Percentiles rank a stretch among this genome's conserved stretches.
phyloP scores from a whole-genome alignment of 2,797 vertebrate species.

The Enoplosus armatus region DNA sequence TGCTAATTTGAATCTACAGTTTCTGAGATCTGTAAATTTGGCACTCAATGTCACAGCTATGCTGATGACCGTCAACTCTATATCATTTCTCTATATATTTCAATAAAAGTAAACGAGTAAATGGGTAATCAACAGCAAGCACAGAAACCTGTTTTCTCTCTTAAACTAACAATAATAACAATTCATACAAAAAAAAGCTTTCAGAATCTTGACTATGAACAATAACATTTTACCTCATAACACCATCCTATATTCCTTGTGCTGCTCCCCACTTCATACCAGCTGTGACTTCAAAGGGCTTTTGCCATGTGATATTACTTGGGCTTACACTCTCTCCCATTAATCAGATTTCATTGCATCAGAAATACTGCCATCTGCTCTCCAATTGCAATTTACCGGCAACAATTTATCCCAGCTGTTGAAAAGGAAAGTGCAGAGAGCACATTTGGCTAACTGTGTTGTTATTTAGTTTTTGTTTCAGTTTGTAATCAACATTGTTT shows the following conservation, averaged over 20 bases:
- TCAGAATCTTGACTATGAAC: conserved; percentile 7
- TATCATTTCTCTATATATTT: too few species aligned
- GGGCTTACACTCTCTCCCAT: conserved; percentile 6
- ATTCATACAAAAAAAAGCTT: background rate
- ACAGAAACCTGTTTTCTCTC: background rate
- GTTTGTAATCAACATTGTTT: conserved; percentile 15
- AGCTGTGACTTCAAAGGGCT: conserved; percentile 34
- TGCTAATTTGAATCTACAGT: background rate
- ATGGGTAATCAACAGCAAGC: background rate
- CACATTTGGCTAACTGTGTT: background rate
- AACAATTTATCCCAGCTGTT: conserved; percentile 8
- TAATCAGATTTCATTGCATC: conserved; percentile 32
- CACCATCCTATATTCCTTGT: background rate
- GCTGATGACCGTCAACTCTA: conserved; percentile 9
- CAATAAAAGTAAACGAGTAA: background rate
- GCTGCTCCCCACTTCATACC: conserved; percentile 14
- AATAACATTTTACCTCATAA: background rate
- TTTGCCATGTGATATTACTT: conserved; percentile 20
- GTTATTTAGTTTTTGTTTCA: conserved; percentile 49
- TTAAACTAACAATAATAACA: background rate
- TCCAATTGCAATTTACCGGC: conserved; percentile 12
- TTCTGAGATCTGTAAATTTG: background rate
- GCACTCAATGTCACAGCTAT: background rate
- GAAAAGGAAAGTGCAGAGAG: conserved; percentile 21
- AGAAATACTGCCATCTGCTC: conserved; percentile 29